Evolutionary conservation across 1,140 invertebrate species (phyloP), one percentile per base, ranked within the genome.

Genomic region (Paracyclopina nana): DNA sequence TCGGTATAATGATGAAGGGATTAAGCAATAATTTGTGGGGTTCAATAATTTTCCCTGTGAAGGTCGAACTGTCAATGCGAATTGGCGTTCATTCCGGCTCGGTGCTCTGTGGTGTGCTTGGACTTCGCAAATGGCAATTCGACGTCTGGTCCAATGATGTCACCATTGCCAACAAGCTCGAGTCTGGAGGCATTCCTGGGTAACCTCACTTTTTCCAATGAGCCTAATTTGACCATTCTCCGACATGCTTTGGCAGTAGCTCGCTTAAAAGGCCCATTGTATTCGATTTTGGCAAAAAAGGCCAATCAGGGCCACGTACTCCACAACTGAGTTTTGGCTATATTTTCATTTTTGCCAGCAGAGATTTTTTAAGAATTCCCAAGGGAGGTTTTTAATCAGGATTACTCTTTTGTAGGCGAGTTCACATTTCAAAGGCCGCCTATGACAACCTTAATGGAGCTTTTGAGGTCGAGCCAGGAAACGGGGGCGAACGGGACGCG

Each of bases 81-180:
- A 91, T 94, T 60, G 90, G 88, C 29, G 87, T 95, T 52, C 87
- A 94, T 66, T 90, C 85, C 53, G 88, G 88, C 1, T 83, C 80
- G 0, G 88, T 94, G 26, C 71, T 92, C 40, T 94, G 87, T 63
- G 88, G 90, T 4, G 86, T 95, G 29, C 72, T 94, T 11, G 90
- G 91, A 1, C 74, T 90, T n/a, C 57, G 65, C 12, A 88, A 92
- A 63, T 96, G 90, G 82, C 90, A 95, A 65, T 97, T 96, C 66
- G 91, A 97, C 64, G 85, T 96, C 4, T 96, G 88, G 88, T 92
- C 86, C 8, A 86, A 92, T 65, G 92, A 97, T 66, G 91, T 97
- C 57, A 92, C 85, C 6, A 67, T 96, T 50, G 91, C 91, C n/a
- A 96, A 96, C 68, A 84, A 88, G 60, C 81, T 97, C 74, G 91